phyloP scores from a whole-genome alignment of 2,888 invertebrate genomes.

The Chironomus tentans region DNA sequence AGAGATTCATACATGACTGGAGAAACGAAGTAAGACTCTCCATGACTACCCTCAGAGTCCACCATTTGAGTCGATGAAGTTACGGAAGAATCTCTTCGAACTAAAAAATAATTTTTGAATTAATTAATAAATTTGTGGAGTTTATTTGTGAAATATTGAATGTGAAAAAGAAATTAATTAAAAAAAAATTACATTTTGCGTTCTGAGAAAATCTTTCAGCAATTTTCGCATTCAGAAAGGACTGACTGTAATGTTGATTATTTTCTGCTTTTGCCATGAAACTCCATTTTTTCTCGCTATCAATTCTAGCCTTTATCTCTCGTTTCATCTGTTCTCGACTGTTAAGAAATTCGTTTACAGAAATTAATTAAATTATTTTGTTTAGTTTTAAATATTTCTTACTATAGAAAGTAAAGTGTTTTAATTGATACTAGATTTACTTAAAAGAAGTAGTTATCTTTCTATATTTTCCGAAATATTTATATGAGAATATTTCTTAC shows the following conservation, averaged over 20 bases:
- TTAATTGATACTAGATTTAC: too few species aligned
- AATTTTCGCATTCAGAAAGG: background rate
- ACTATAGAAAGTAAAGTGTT: too few species aligned
- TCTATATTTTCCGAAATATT: too few species aligned
- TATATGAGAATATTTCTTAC: background rate
- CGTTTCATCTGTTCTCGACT: constrained; percentile 23
- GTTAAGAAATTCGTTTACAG: too few species aligned
- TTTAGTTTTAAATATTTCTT: too few species aligned
- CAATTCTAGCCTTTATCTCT: constrained; percentile 2
- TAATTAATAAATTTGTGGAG: background rate
- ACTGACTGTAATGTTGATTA: constrained; percentile 7
- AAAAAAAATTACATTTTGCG: background rate
- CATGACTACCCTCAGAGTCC: background rate
- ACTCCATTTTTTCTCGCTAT: constrained; percentile 3
- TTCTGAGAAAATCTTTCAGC: background rate
- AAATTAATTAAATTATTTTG: too few species aligned
- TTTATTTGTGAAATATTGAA: too few species aligned
- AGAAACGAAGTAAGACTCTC: constrained; percentile 9
- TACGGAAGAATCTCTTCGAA: background rate
- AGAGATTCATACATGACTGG: background rate
- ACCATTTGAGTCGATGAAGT: background rate
- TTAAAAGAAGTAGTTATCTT: too few species aligned
- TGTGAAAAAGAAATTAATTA: too few species aligned
- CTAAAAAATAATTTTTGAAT: background rate
- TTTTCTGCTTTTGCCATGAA: constrained; percentile 5